Base-by-base conservation (phyloP, 2,113 vertebrate species). In the Chaetura pelagica region DNA sequence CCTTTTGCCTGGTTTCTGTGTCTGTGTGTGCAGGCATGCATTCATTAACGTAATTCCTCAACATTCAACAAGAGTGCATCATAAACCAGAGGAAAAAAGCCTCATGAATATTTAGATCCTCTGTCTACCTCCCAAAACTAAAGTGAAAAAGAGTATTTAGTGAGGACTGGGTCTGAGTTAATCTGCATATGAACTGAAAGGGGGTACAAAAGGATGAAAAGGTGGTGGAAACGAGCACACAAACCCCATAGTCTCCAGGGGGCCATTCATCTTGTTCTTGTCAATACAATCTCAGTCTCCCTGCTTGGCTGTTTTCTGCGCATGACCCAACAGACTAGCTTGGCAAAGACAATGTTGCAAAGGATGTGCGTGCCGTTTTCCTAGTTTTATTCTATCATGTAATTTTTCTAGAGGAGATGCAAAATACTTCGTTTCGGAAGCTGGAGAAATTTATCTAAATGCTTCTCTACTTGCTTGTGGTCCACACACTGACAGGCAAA, bases 21-120 rank as follows among this genome's bases (percentile, higher is more conserved):
- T 97, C 95, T 96, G 96, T 97, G 98, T 97, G 98, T 96, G 98
- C 98, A 98, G 98, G 98, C 98, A 98, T 98, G 98, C 98, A 98
- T 98, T 98, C 98, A 98, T 98, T 98, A 98, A 97, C 81, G 94
- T 96, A 97, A 98, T 98, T 98, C 97, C 98, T 97, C 97, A 94
- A 96, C 98, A 91, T 96, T 98, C 98, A 97, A 98, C 97, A 97
- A 97, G 97, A 96, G 95, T 82, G 84, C 97, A 97, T 97, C 98
- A 95, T 97, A 96, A 96, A 97, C 95, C 88, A 81, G 68, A 84
- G 95, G 82, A 91, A 96, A 97, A 96, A 96, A 83, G 68, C 75
- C 97, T 98, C 98, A 98, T 98, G 98, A 98, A 98, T 98, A 98
- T 98, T 98, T 98, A 98, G 97, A 95, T 96, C 96, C 82, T 90